Evolutionary conservation across 2,797 vertebrate species (phyloP), one percentile per base, ranked within the genome.

Genomic region (Rhincodon typus): DNA sequence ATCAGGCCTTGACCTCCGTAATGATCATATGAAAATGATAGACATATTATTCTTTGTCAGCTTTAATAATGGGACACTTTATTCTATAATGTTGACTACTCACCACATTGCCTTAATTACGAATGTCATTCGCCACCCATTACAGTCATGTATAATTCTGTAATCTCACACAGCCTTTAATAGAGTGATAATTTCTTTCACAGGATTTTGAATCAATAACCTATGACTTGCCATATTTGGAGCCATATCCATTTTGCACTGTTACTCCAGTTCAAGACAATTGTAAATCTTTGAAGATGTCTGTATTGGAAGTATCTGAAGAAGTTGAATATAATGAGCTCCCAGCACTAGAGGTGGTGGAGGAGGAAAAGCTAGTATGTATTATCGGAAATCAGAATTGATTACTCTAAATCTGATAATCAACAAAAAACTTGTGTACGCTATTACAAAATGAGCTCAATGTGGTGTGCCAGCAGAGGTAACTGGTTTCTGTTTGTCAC

Each of bases 161-260:
- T 88, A 13, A 42, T 69, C n/a, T 4, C 17, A 0, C 7, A 57
- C 57, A 66, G n/a, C 8, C 3, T 69, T 50, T 25, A n/a, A 67
- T n/a, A 62, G 53, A 69, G 5, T 66, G 17, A 67, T 21, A 27
- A 30, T n/a, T 84, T 84, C 19, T 30, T 94, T 72, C 74, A 95
- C 53, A 95, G 70, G 70, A 53, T 77, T 95, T 95, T 72, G 38
- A 94, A 70, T 19, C 67, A 46, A 13, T 72, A 72, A 27, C 38
- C 50, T 94, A 19, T 77, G 94, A 95, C 77, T 77, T 95, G 46
- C 94, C 94, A 10, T 50, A 95, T 53, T 30, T 53, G 70, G 69
- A 74, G 53, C 70, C 93, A 77, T 57, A 74, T 95, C 70, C 69
- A 23, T 42, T 19, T 77, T 95, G 70, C 70, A 19, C 70, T 34